Conservation (phyloP, 2,888 invertebrate genomes). For the Apamea anceps region DNA sequence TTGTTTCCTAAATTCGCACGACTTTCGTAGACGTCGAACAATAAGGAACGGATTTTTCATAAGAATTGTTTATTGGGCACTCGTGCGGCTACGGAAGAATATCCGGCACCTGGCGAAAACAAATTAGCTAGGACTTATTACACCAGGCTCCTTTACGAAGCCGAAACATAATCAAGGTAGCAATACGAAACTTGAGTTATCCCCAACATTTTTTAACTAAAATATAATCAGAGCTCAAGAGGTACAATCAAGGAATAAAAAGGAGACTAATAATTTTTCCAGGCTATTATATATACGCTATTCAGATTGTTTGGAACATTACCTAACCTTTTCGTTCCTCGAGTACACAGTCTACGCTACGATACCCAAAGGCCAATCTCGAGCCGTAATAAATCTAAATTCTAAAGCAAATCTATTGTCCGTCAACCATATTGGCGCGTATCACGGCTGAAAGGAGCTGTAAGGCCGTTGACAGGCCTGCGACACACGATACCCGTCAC, state of each 20-base stretch:
- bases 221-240: not conserved
- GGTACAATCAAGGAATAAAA: not conserved
- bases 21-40: conserved; percentile 10
- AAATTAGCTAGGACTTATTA: conserved; percentile 35
- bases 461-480: conserved; percentile 43
- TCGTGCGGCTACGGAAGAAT: conserved; percentile 18
- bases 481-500: conserved; percentile 63
- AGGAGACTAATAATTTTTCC: too few relatives aligned
- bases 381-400: not conserved
- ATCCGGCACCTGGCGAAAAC: conserved; percentile 38
- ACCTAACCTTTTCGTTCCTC: not conserved
- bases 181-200: not conserved
- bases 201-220: not conserved
- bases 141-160: not conserved
- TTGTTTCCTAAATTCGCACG: conserved; percentile 22
- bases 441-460: conserved; percentile 15
- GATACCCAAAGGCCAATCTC: not conserved
- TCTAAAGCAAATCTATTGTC: not conserved
- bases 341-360: not conserved
- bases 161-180: conserved; percentile 11
- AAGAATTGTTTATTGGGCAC: conserved; percentile 39
- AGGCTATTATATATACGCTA: too few relatives aligned
- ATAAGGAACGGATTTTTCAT: conserved; percentile 25
- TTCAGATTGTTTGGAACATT: not conserved
- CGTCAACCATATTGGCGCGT: conserved; percentile 31